Base-by-base conservation (phyloP, 2,888 invertebrate genomes). In the Eurois occulta region DNA sequence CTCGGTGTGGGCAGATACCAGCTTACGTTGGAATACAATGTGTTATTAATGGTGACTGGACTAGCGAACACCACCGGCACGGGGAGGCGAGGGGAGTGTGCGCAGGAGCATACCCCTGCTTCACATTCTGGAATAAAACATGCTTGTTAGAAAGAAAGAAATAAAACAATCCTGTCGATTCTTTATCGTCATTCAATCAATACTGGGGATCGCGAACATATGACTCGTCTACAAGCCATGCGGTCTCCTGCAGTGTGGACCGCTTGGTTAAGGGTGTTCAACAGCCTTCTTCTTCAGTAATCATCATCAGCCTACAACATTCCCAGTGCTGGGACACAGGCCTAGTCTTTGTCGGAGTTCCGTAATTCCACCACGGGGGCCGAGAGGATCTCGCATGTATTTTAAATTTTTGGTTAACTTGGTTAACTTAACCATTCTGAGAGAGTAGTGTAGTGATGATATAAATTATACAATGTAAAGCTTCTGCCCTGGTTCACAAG, bases 51-150 rank as follows among this genome's bases (percentile, higher is more conserved):
- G 13, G 91, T 87, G 28, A 95, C 86, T 0, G 90, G 89, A 0
- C 84, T 77, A 0, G 96, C 94, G 0, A 85, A 71, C 21, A 96
- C 95, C 0, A 69, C 52, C 0, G 96, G 96, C 21, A 73, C 75
- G 0, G 96, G 96, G 11, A 96, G 92, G 0, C 94, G 94, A 0
- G 94, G 92, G 0, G 92, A 88, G 84, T 96, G 94, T 0, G 93
- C 96, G 81, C 96, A 96, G 0, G 96, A 96, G 79, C 96, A 96
- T 0, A 96, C 93, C 0, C 93, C 95, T 0, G 88, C 89, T 18
- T 94, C 95, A 85, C 96, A 96, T 89, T 96, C 96, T 96, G 91
- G 0, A 86, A 88, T n/a, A 80, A 78, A 77, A 65, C 69, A 21
- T 1, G 13, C 35, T n/a, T 18, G 4, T 48, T 28, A 71, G 62